phyloP scores from a whole-genome alignment of 2,888 invertebrate species.

The Tridacna crocea region DNA sequence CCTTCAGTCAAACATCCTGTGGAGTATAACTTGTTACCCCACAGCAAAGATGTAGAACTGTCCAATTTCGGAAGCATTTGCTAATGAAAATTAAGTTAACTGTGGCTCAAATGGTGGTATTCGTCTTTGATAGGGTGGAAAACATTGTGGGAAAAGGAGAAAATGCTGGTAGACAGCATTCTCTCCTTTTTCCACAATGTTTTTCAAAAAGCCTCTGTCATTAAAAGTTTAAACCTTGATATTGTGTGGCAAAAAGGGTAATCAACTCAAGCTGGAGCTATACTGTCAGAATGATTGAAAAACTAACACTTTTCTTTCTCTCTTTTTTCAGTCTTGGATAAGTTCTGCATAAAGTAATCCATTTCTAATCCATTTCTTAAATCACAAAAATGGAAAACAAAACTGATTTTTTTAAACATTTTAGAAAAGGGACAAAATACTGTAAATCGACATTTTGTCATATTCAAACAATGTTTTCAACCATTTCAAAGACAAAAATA shows the following conservation, averaged over 20 bases:
- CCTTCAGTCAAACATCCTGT: too few species aligned
- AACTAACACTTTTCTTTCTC: not conserved
- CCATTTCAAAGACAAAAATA: too few species aligned
- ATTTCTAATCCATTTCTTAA: not conserved
- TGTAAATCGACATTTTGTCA: not conserved
- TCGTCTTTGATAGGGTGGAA: not conserved
- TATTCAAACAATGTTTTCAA: too few species aligned
- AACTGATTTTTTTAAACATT: too few species aligned
- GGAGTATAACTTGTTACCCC: too few species aligned
- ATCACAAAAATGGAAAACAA: too few species aligned
- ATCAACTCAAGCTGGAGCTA: too few species aligned
- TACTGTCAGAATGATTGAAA: too few species aligned
- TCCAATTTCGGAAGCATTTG: not conserved
- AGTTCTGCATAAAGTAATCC: not conserved
- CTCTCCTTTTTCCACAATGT: not conserved
- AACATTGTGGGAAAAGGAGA: conserved; percentile 13
- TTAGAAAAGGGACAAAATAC: not conserved
- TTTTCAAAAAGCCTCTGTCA: too few species aligned
- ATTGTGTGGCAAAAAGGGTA: too few species aligned
- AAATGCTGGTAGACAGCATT: not conserved
- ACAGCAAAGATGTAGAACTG: not conserved
- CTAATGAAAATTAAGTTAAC: not conserved
- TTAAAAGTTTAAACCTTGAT: too few species aligned
- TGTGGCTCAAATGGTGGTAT: not conserved
- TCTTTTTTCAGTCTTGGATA: not conserved